Evolutionary conservation across 2,113 vertebrate genomes (phyloP).

Genomic region (Falco punctatus): DNA sequence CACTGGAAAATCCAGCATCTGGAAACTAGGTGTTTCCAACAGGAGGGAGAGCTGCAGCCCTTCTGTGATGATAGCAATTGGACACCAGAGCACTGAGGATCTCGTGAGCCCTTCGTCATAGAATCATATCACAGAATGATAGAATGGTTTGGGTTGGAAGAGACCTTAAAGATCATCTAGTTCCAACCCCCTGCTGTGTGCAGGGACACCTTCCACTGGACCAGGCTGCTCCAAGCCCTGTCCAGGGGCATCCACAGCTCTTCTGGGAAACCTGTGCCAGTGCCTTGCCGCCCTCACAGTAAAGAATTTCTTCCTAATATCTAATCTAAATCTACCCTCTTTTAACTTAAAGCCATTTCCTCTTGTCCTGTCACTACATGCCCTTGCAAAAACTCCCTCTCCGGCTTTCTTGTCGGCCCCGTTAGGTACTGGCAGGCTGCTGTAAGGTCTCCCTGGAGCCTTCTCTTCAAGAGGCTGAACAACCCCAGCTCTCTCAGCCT

Average conservation of each 20-base stretch:
- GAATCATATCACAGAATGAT: background rate
- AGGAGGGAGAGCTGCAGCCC: background rate
- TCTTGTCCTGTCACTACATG: background rate
- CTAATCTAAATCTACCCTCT: background rate
- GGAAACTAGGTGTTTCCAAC: background rate
- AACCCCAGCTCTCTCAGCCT: background rate
- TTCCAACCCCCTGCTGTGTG: rapidly evolving
- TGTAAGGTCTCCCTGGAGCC: background rate
- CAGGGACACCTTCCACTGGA: background rate
- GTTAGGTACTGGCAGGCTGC: background rate
- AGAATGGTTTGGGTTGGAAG: background rate
- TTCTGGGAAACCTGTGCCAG: background rate
- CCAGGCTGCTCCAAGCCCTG: rapidly evolving
- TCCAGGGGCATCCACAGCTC: background rate
- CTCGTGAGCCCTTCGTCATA: background rate
- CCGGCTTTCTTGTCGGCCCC: background rate
- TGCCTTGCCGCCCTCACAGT: background rate
- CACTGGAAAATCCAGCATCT: background rate
- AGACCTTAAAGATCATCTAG: background rate
- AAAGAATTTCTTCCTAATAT: background rate
- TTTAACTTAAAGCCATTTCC: background rate
- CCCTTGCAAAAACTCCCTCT: background rate
- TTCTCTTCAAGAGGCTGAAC: background rate
- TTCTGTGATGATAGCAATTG: background rate
- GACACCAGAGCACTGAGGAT: background rate